Evolutionary conservation across 2,113 vertebrate species (phyloP).

Genomic region (Hirundichthys speculiger): DNA sequence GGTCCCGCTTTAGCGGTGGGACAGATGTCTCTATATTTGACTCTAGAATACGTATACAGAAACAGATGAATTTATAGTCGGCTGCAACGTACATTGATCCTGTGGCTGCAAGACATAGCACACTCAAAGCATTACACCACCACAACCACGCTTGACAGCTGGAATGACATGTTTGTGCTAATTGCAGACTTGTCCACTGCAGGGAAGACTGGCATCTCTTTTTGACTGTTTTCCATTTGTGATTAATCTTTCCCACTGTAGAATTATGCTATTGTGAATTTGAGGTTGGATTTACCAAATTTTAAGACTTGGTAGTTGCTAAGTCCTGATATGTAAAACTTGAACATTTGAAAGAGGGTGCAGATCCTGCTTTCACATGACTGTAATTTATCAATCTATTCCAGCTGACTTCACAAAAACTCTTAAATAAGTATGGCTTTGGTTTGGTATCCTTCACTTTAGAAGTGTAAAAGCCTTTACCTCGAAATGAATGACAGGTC

Average conservation of each 20-base stretch:
- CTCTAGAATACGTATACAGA: no score
- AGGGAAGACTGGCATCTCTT: no score
- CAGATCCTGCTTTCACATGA: not conserved
- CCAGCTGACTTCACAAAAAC: not conserved
- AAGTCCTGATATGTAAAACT: not conserved
- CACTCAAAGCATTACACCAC: not conserved
- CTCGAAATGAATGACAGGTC: conserved; percentile 23
- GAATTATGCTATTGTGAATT: not conserved
- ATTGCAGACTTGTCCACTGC: no score
- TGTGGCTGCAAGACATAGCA: not conserved
- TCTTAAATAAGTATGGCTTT: not conserved
- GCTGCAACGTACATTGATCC: no score
- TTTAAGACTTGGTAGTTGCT: not conserved
- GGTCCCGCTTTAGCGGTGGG: no score
- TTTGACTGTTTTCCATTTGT: no score
- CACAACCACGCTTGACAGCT: not conserved
- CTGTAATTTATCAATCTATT: not conserved
- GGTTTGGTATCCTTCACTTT: conserved; percentile 5
- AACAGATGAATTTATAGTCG: no score
- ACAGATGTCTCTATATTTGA: no score
- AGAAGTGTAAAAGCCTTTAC: conserved; percentile 20
- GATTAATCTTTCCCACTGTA: not conserved
- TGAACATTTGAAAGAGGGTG: not conserved
- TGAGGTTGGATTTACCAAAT: not conserved
- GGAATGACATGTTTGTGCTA: no score